Percentiles rank a stretch among this genome's conserved stretches.
phyloP scores from a whole-genome alignment of 2,113 vertebrate genomes.

The Pachypanchax playfairii region DNA sequence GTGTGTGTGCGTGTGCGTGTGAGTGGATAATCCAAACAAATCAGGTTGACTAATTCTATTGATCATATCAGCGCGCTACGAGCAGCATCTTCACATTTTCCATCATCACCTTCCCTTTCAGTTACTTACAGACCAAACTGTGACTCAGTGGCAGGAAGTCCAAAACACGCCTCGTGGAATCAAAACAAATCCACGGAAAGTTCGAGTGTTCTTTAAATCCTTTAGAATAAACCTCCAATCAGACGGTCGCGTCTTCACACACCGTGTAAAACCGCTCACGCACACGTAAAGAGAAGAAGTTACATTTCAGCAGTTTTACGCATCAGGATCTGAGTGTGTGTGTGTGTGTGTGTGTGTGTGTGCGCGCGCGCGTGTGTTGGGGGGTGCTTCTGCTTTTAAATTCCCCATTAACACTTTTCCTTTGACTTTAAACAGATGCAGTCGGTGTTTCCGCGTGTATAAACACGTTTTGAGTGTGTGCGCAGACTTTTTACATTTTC shows the following conservation, averaged over 20 bases:
- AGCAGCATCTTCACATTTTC: slow-evolving; percentile 5
- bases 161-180: neutral
- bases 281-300: too few relatives aligned
- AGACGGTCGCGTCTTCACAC: too few relatives aligned
- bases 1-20: slow-evolving; percentile 19
- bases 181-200: too few relatives aligned
- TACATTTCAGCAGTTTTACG: too few relatives aligned
- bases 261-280: too few relatives aligned
- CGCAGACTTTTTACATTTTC: neutral
- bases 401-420: neutral
- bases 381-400: slow-evolving; percentile 17
- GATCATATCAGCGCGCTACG: slow-evolving; percentile 42
- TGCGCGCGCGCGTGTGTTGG: too few relatives aligned
- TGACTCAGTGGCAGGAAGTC: neutral
- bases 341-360: neutral
- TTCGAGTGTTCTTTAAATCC: too few relatives aligned
- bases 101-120: slow-evolving; percentile 18
- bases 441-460: too few relatives aligned
- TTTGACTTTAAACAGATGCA: too few relatives aligned
- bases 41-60: slow-evolving; percentile 52
- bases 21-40: slow-evolving; percentile 44
- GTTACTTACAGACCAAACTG: slow-evolving; percentile 4
- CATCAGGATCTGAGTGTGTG: neutral
- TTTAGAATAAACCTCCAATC: too few relatives aligned
- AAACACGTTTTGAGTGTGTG: neutral